Evolutionary conservation across 2,113 vertebrate species (phyloP), one percentile per base, ranked within the genome.

Genomic region (Nerophis lumbriciformis): DNA sequence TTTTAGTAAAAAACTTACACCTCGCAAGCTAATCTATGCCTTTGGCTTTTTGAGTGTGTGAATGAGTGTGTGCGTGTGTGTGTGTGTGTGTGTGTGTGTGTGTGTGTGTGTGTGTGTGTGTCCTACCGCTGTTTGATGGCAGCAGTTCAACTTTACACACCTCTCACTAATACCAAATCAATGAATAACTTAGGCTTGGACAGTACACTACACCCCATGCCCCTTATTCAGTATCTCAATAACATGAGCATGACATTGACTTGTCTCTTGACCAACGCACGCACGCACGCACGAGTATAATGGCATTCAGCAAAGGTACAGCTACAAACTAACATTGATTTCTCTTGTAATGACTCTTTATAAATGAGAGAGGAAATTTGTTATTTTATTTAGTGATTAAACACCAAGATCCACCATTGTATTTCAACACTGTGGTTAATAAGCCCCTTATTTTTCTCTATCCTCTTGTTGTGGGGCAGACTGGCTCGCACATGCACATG

Each of bases 221-320:
- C 71, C 65, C 48, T 60, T 74, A 61, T 58, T 82, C 52, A 57
- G 66, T 71, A 72, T 37, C 56, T 56, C 50, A 70, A 79, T 81
- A 61, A 71, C 55, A 73, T 42, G 58, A 59, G 65, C 37, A 60
- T 49, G 53, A 38, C 36, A 19, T 10, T 39, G 28, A 48, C 53
- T 53, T 53, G 35, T 3, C 7, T 62, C 63, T 57, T 53, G 37
- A 48, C 59, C 14, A 44, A 48, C 54, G 10, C 48, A 59, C 50
- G 48, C 55, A 53, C 39, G 48, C 36, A 47, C 55, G 45, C 21
- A 50, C 37, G 68, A 66, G 65, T 67, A 72, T 62, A 72, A 68
- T 72, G 57, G 44, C 59, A 65, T 53, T 73, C 62, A 71, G 47
- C 42, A 50, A 35, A 58, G 45, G 36, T 53, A 53, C 62, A 64